Evolutionary conservation across 1,140 invertebrate species (phyloP).

Genomic region (Drosophila nannoptera): DNA sequence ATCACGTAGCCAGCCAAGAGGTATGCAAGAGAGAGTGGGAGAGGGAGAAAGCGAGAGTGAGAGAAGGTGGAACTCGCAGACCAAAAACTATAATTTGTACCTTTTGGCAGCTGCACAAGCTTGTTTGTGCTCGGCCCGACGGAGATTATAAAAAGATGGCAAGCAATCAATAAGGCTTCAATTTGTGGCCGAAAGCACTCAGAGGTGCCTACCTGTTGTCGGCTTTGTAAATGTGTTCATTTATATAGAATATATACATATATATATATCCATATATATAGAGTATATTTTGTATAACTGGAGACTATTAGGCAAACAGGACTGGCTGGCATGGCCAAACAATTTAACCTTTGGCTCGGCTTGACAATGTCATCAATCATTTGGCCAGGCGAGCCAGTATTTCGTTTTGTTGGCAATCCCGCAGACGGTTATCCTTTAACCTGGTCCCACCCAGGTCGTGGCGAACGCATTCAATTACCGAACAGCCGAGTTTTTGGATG

Average conservation of each 20-base stretch:
- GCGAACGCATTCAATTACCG: conserved; percentile 27
- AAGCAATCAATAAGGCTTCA: conserved; percentile 22
- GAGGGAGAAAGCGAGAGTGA: neutral
- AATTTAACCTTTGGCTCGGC: conserved; percentile 56
- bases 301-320: conserved; percentile 24
- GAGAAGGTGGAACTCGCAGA: neutral
- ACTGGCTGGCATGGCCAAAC: conserved; percentile 37
- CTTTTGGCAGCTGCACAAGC: neutral
- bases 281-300: neutral
- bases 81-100: neutral
- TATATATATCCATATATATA: neutral
- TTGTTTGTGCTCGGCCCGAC: neutral
- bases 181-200: conserved; percentile 14
- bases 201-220: conserved; percentile 50
- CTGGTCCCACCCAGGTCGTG: neutral
- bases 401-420: conserved; percentile 57
- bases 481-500: conserved; percentile 18
- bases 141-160: conserved; percentile 9
- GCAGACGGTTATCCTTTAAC: conserved; percentile 15
- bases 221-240: conserved; percentile 48
- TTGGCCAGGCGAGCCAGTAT: conserved; percentile 43
- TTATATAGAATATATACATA: neutral
- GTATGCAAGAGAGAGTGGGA: too few relatives aligned
- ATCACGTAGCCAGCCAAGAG: too few relatives aligned
- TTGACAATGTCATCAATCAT: conserved; percentile 49